Evolutionary conservation across 23 tunicate species (phyloP), one percentile per base, ranked within the genome.

Genomic region (Styela clava): DNA sequence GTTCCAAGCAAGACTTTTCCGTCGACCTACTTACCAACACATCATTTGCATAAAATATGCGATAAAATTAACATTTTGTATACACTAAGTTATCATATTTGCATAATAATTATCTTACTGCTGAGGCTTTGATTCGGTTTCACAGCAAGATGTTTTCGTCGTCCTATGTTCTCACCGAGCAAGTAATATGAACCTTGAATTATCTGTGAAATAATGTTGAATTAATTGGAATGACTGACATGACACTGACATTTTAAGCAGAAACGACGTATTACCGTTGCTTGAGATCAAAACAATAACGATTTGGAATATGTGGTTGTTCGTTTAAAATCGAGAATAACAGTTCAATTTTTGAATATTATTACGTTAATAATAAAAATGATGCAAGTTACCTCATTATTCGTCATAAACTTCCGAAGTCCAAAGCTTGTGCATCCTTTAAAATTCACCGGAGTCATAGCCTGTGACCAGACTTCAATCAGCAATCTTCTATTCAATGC

Each of bases 111-210:
- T 44, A 44, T 5, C 71, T 67, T 67, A 67, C 71, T 19, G 71
- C 24, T 67, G 0, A 25, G 30, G 16, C 31, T 27, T 25, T 29
- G 35, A 31, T 16, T 16, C 69, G 78, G 1, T 62, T 79, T 85
- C 26, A 72, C 89, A 32, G 88, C 82, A 34, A 88, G 70, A 44
- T 88, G 94, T 64, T 88, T 88, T 69, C 79, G 51, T 25, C 85
- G 85, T 0, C 94, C 94, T 31, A 88, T 44, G 56, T 61, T 33
- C 34, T 84, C 88, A 33, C 88, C 69, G 24, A 88, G 78, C 29
- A 88, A 56, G 77, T 88, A 88, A 79, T 78, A 88, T 81, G 83
- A 88, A 2, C 94, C 94, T 61, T 88, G 87, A 63, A 88, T 78
- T 2, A 84, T 44, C 92, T 85, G 63, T 30, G 62, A 32, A 16